These are phyloP conservation scores for Schrankia costaestrigalis DNA, from an alignment of 2,888 invertebrate genomes.

Conservation along the genomic window DNA sequence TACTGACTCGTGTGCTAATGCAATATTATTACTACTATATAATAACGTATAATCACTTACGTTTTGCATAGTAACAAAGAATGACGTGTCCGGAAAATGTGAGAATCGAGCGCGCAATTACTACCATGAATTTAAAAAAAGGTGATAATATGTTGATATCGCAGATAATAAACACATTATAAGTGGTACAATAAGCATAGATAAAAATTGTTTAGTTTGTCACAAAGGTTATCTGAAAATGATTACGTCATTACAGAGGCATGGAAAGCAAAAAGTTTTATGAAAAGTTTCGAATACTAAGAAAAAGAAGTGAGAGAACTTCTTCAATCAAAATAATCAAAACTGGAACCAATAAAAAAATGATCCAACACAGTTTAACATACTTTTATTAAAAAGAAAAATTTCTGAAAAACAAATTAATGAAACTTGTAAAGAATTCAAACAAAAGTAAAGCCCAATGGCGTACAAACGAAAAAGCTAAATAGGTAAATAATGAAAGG, in stretches of 20 bases:
- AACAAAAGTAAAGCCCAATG: constrained; percentile 38
- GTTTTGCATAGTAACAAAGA: constrained; percentile 6
- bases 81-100: constrained; percentile 6
- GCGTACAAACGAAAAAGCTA: constrained; percentile 53
- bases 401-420: constrained; percentile 42
- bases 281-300: constrained; percentile 14
- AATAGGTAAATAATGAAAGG: constrained; percentile 63
- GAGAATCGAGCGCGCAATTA: too few species aligned
- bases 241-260: neutral
- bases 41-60: too few species aligned
- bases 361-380: constrained; percentile 10
- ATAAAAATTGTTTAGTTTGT: too few species aligned
- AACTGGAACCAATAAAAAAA: constrained; percentile 21
- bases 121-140: too few species aligned
- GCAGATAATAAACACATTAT: too few species aligned
- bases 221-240: too few species aligned
- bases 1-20: constrained; percentile 2
- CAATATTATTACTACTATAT: neutral
- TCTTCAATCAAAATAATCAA: constrained; percentile 28
- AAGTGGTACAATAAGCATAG: too few species aligned
- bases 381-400: constrained; percentile 22
- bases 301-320: constrained; percentile 20
- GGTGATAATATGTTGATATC: too few species aligned
- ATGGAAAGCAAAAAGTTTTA: constrained; percentile 10
- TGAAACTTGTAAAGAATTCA: constrained; percentile 51